Conservation (phyloP, 2,113 vertebrate species). For the Rousettus leschenaultii region DNA sequence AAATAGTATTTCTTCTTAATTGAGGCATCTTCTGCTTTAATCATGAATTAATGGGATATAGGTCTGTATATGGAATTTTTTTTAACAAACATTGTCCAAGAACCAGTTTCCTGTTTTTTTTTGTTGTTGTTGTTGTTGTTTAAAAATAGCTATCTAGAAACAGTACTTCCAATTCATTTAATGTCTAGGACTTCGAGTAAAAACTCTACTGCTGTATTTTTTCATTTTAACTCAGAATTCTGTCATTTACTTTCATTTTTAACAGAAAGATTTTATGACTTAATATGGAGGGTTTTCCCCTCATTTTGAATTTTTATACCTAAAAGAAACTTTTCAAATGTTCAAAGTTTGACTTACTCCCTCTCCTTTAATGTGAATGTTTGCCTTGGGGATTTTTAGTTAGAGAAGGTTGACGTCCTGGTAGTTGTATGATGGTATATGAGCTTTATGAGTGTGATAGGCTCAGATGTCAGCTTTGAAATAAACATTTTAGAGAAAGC, state of each 20-base stretch:
- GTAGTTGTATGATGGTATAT: neutral
- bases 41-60: neutral
- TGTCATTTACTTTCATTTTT: constrained; percentile 14
- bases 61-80: constrained; percentile 4
- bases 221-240: neutral
- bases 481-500: neutral
- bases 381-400: neutral
- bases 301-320: neutral
- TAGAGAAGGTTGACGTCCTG: neutral
- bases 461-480: neutral
- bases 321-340: neutral
- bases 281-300: neutral
- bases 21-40: neutral
- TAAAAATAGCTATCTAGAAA: neutral
- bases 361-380: neutral
- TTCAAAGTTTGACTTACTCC: neutral
- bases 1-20: neutral
- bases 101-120: neutral
- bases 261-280: neutral
- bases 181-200: neutral
- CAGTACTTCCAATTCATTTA: neutral
- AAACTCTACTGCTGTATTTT: neutral
- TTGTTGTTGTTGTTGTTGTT: neutral
- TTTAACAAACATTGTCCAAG: neutral
- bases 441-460: neutral